Percentiles rank a stretch among this genome's conserved stretches.
Evolutionary conservation across 2,797 vertebrate genomes (phyloP).

Genomic region (Sarcophilus harrisii): DNA sequence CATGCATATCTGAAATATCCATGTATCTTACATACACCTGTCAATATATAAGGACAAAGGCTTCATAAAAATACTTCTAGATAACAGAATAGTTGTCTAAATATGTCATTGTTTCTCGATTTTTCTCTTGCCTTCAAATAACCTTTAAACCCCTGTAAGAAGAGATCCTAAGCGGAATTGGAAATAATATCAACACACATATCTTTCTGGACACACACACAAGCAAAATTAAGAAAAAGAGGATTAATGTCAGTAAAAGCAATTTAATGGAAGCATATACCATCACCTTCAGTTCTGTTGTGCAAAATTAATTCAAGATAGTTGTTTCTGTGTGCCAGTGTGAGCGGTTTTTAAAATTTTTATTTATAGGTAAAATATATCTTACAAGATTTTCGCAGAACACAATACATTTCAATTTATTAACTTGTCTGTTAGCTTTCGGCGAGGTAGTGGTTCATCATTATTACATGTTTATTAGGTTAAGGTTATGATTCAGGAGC

Average conservation of each 20-base stretch:
- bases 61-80: constrained; percentile 51
- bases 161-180: constrained; percentile 47
- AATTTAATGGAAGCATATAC: constrained; percentile 41
- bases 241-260: constrained; percentile 14
- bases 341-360: constrained; percentile 23
- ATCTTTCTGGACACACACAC: constrained; percentile 42
- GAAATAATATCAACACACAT: constrained; percentile 35
- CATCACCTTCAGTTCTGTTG: background rate
- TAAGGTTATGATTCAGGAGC: constrained; percentile 36
- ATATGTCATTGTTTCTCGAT: constrained; percentile 66
- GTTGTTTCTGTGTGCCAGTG: constrained; percentile 40
- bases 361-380: constrained; percentile 9
- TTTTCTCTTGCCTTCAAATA: constrained; percentile 54
- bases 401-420: background rate
- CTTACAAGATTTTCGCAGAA: constrained; percentile 3
- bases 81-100: constrained; percentile 63
- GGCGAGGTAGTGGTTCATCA: constrained; percentile 19
- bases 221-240: constrained; percentile 25
- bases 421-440: constrained; percentile 39
- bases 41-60: constrained; percentile 71
- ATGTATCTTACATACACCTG: constrained; percentile 69
- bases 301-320: background rate
- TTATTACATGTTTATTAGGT: constrained; percentile 37
- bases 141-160: constrained; percentile 59
- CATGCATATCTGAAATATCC: constrained; percentile 6